phyloP scores from a whole-genome alignment of 2,888 invertebrate species.

The Apeira syringaria region DNA sequence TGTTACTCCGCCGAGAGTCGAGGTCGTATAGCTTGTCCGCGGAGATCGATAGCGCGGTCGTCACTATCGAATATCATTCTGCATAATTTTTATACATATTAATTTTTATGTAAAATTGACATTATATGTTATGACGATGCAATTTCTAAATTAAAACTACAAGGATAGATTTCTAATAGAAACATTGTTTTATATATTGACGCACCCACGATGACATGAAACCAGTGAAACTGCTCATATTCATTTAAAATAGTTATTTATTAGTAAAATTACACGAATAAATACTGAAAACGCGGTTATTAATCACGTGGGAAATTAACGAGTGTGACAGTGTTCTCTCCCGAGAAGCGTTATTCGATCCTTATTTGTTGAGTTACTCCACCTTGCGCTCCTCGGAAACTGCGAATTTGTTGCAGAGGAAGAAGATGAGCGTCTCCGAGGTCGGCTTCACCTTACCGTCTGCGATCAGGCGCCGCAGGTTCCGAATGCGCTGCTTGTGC shows the following conservation, averaged over 20 bases:
- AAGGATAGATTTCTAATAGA: conserved; percentile 63
- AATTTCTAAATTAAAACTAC: conserved; percentile 54
- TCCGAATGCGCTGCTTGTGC: conserved; percentile 85
- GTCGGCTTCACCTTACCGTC: conserved; percentile 77
- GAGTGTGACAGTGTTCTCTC: conserved; percentile 7
- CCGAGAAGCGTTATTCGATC: neutral
- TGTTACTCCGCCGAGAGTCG: conserved; percentile 14
- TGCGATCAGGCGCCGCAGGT: conserved; percentile 75
- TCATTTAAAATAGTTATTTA: conserved; percentile 27
- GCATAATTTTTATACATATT: conserved; percentile 41
- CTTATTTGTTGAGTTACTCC: neutral
- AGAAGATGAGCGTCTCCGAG: conserved; percentile 75
- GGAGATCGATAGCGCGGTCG: conserved; percentile 24
- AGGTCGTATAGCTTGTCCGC: conserved; percentile 15
- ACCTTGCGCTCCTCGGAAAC: conserved; percentile 66
- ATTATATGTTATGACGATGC: conserved; percentile 39
- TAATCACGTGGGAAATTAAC: conserved; percentile 22
- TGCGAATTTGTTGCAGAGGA: conserved; percentile 79
- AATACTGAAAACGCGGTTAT: conserved; percentile 23
- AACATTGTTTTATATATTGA: conserved; percentile 63
- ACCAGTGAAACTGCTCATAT: conserved; percentile 1
- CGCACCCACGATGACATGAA: conserved; percentile 32
- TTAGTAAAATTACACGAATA: conserved; percentile 25
- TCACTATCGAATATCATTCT: conserved; percentile 61
- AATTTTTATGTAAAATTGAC: conserved; percentile 29